Conservation (phyloP, 64 coral and sea anemone species). For the Pocillopora damicornis region DNA sequence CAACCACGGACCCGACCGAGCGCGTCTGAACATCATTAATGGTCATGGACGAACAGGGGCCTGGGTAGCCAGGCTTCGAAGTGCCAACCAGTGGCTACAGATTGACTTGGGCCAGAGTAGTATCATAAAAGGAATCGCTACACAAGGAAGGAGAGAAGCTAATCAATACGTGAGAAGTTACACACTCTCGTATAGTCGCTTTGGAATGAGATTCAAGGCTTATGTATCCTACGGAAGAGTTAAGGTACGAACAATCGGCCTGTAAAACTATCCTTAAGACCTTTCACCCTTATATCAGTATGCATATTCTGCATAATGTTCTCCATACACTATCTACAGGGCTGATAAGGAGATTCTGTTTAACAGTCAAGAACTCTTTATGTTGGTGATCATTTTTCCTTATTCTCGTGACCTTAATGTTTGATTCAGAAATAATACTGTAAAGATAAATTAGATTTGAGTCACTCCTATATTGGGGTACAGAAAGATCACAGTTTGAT, state of each 20-base stretch:
- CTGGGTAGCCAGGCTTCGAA: constrained; percentile 35
- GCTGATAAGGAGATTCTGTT: too few relatives aligned
- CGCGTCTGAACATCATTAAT: constrained; percentile 42
- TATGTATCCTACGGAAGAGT: constrained; percentile 44
- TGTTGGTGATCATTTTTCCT: too few relatives aligned
- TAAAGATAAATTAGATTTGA: too few relatives aligned
- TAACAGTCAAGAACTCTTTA: too few relatives aligned
- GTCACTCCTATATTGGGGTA: too few relatives aligned
- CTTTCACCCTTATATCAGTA: background rate
- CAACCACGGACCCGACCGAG: constrained; percentile 60
- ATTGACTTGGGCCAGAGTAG: constrained; percentile 34
- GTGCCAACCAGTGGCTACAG: constrained; percentile 34
- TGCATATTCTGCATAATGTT: too few relatives aligned
- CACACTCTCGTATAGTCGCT: constrained; percentile 24
- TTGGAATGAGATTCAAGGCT: constrained; percentile 10
- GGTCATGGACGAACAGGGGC: constrained; percentile 31
- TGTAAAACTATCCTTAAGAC: background rate
- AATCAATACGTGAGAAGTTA: constrained; percentile 53
- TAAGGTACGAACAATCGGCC: constrained; percentile 15
- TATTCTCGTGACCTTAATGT: too few relatives aligned
- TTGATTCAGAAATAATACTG: too few relatives aligned
- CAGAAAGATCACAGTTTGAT: too few relatives aligned
- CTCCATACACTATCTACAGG: too few relatives aligned
- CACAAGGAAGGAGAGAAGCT: constrained; percentile 41
- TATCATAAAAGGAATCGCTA: constrained; percentile 48